Base-by-base conservation (phyloP, 2,797 vertebrate species). In the Notolepis coatsorum region DNA sequence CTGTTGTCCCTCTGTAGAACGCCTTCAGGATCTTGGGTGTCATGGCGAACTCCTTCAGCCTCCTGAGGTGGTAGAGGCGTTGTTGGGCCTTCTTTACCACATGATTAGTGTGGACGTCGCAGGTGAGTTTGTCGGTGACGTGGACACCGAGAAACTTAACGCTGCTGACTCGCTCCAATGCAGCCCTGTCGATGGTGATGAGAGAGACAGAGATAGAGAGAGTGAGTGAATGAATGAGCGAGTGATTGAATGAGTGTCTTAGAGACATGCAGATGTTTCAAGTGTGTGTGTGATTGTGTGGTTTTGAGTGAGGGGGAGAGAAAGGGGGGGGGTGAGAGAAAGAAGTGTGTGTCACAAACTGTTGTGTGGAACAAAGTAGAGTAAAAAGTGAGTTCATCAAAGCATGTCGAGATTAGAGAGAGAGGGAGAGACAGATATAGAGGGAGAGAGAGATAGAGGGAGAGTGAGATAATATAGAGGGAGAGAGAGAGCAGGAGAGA, bases 371-470 rank as follows among this genome's bases (percentile, higher is more conserved):
- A 42, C 72, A 76, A 68, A 76, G 58, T 71, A 61, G 50, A 43
- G 65, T 74, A 49, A 80, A 81, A 81, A 76, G 61, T 79, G 77
- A 79, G 75, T 79, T 65, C 71, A 72, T 65, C 54, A 59, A 79
- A 75, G 72, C 20, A 9, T 57, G 28, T 60, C 56, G 39, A 43
- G 47, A 46, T 30, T 21, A 53, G 6, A 18, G 31, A 15, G 47
- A 39, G 45, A 47, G 45, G 0, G 27, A 48, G 47, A 20, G 24
- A 39, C 23, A 47, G 45, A 1, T n/a, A 48, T 42, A 20, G 24
- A 2, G 4, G 45, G 55, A 10, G 33, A 15, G 48, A 61, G 15
- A 13, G 9, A 17, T 18, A 30, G 3, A 33, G 9, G 17, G 38
- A 41, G 25, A 41, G 23, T 0, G 24, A 50, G 48, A 33, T 27